A percentile compares a stretch with the other conserved stretches of the same genome.
phyloP scores from a whole-genome alignment of 2,888 invertebrate species.

The Mimas tiliae region DNA sequence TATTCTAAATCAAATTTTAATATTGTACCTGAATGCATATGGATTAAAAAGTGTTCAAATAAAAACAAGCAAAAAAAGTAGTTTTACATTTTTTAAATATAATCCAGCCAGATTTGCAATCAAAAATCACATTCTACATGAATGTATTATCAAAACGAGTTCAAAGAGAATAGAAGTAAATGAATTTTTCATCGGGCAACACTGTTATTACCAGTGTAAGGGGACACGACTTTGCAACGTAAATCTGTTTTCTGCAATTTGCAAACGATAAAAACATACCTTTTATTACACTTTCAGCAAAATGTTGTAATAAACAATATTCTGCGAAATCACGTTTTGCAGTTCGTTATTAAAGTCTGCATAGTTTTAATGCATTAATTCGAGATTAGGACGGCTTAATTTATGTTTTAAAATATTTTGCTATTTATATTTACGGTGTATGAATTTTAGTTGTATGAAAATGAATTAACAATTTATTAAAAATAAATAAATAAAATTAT shows the following conservation, averaged over 20 bases:
- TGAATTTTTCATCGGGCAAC: slow-evolving; percentile 52
- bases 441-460: too few relatives aligned
- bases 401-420: too few relatives aligned
- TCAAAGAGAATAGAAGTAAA: slow-evolving; percentile 47
- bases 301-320: slow-evolving; percentile 4
- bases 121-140: slow-evolving; percentile 41
- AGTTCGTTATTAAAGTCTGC: slow-evolving; percentile 1
- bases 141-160: slow-evolving; percentile 45
- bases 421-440: too few relatives aligned
- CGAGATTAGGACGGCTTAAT: too few relatives aligned
- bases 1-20: too few relatives aligned
- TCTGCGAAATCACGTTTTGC: not conserved
- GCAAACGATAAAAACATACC: slow-evolving; percentile 24
- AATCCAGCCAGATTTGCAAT: slow-evolving; percentile 29
- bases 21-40: too few relatives aligned
- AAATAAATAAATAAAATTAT: too few relatives aligned
- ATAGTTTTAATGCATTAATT: too few relatives aligned
- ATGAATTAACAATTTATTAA: too few relatives aligned
- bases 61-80: not conserved
- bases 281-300: slow-evolving; percentile 23
- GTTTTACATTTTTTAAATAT: not conserved
- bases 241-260: slow-evolving; percentile 28
- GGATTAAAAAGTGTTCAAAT: not conserved
- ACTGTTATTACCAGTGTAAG: slow-evolving; percentile 33
- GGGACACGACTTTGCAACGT: slow-evolving; percentile 44